A percentile compares a stretch with the other conserved stretches of the same genome.
Evolutionary conservation across 2,888 invertebrate genomes (phyloP).

Genomic region (Leucozona laternaria): DNA sequence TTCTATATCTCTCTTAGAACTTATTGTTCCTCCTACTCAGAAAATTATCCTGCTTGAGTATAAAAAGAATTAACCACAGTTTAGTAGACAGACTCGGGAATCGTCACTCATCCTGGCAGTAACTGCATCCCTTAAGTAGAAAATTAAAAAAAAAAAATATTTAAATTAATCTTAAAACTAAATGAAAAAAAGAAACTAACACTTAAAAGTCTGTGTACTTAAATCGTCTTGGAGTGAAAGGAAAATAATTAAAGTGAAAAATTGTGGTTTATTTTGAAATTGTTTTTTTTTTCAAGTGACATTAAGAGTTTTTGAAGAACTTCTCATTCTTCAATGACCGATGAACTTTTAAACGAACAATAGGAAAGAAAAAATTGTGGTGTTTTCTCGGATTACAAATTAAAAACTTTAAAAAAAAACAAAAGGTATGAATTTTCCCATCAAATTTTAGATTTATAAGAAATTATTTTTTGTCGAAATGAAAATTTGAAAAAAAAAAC

Average conservation of each 20-base stretch:
- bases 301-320: slow-evolving; percentile 35
- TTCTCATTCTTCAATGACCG: slow-evolving; percentile 39
- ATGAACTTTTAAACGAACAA: slow-evolving; percentile 39
- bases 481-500: not conserved
- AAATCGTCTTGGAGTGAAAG: not conserved
- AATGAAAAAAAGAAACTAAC: not conserved
- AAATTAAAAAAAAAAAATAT: slow-evolving; percentile 8
- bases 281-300: slow-evolving; percentile 23
- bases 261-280: not conserved
- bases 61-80: slow-evolving; percentile 61
- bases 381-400: slow-evolving; percentile 39
- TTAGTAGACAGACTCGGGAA: slow-evolving; percentile 38
- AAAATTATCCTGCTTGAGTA: slow-evolving; percentile 51
- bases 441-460: not conserved
- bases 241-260: slow-evolving; percentile 15
- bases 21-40: slow-evolving; percentile 15
- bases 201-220: not conserved
- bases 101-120: slow-evolving; percentile 52
- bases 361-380: not conserved
- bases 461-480: too few relatives aligned
- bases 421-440: slow-evolving; percentile 1
- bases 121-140: slow-evolving; percentile 12
- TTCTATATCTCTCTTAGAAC: not conserved
- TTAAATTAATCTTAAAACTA: not conserved
- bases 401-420: not conserved